Evolutionary conservation across 2,888 invertebrate species (phyloP), one percentile per base, ranked within the genome.

Genomic region (Sabatieria punctata): DNA sequence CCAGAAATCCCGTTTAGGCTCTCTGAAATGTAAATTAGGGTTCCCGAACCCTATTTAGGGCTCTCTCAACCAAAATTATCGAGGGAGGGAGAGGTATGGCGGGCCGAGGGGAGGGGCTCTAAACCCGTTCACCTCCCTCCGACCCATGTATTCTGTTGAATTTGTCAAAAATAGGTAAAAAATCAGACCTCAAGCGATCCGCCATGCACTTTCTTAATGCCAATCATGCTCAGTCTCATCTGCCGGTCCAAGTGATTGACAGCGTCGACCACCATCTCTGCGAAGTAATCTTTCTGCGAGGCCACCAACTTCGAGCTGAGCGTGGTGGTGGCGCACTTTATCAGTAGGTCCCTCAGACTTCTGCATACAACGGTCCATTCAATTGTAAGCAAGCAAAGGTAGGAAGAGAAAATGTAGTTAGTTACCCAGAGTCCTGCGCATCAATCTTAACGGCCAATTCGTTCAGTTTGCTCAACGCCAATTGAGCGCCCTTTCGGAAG

Each of bases 291-390:
- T 65, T 85, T 86, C 67, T 97, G 93, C 57, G 82, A 83, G 63
- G 91, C 83, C 22, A 97, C 89, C 53, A 99, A 73, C 69, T 99
- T 99, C 0, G 93, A 93, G 50, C 85, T 89, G 75, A 99, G 78
- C 0, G 95, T 88, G 0, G 97, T 99, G 0, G 82, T 77, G 0
- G 97, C 95, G 68, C 97, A 99, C 66, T 89, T 74, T 56, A 69
- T 65, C 45, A 75, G 59, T 56, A 75, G 60, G 19, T 67, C 61
- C 40, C 66, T 56, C 47, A 64, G 63, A 49, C 71, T 68, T 2
- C 52, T 51, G 30, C n/a, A 26, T 21, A 2, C 18, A 48, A 22
- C 13, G n/a, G n/a, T n/a, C n/a, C n/a, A n/a, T n/a, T n/a, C n/a
- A n/a, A 8, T 25, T 30, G 27, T 42, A 8, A 25, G 19, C n/a